phyloP scores from a whole-genome alignment of 2,888 invertebrate genomes.

The Hydraecia micacea region DNA sequence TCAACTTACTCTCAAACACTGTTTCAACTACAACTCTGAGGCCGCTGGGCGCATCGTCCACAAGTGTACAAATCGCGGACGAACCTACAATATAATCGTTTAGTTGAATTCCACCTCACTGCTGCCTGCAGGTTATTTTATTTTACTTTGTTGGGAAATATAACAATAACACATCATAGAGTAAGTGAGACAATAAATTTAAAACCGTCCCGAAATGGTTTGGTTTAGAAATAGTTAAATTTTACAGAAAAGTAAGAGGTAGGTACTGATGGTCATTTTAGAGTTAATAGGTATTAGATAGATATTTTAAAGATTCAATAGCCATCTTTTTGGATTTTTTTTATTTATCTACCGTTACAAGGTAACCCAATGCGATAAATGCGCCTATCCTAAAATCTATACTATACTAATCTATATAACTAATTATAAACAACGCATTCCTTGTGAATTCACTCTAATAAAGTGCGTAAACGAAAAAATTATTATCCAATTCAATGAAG shows the following conservation, averaged over 20 bases:
- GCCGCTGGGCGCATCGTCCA: not conserved
- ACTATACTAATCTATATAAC: not conserved
- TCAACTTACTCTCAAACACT: not conserved
- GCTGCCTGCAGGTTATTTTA: not conserved
- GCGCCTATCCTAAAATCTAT: not conserved
- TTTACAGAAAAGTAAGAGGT: not conserved
- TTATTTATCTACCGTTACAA: not conserved
- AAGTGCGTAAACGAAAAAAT: not conserved
- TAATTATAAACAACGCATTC: not conserved
- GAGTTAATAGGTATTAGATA: not conserved
- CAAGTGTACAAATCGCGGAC: not conserved
- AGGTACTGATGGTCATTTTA: not conserved
- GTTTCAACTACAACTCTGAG: not conserved
- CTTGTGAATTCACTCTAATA: not conserved
- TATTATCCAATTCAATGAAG: not conserved
- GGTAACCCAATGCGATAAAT: not conserved
- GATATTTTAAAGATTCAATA: too few species aligned
- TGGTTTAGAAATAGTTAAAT: too few species aligned
- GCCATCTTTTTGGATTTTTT: too few species aligned
- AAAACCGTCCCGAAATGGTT: not conserved
- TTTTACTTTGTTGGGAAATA: not conserved
- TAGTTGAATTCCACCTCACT: not conserved
- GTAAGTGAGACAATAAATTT: too few species aligned
- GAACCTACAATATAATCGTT: not conserved
- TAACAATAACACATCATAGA: not conserved